phyloP scores from a whole-genome alignment of 2,113 vertebrate species.

The Hemicordylus capensis region DNA sequence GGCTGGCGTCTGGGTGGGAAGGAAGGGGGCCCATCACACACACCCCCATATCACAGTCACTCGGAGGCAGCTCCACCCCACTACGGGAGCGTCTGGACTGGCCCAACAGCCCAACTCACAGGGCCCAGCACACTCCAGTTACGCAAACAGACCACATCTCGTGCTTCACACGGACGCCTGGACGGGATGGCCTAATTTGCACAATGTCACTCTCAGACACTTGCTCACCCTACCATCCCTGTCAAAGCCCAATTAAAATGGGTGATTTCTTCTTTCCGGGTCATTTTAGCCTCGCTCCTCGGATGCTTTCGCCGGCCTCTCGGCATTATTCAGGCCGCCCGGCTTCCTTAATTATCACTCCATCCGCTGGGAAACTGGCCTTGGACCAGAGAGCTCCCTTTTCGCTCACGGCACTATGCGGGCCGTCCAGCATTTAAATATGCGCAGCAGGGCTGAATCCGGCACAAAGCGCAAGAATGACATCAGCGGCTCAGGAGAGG shows the following conservation, averaged over 20 bases:
- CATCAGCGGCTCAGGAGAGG: conserved; percentile 10
- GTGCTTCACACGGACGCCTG: neutral
- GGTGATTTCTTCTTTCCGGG: neutral
- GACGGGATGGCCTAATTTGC: neutral
- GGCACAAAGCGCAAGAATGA: neutral
- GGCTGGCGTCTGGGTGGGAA: neutral
- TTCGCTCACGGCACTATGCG: conserved; percentile 49
- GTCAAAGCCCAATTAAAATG: neutral
- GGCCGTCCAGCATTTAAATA: conserved; percentile 43
- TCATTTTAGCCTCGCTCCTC: neutral
- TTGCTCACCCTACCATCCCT: neutral
- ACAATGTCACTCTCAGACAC: neutral
- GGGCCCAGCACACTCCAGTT: neutral
- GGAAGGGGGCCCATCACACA: neutral
- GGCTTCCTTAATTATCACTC: conserved; percentile 59
- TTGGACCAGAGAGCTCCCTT: conserved; percentile 48
- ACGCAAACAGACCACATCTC: too few relatives aligned
- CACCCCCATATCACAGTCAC: neutral
- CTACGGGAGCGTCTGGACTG: neutral
- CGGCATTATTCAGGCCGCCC: conserved; percentile 29
- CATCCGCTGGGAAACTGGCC: conserved; percentile 58
- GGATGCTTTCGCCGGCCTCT: neutral
- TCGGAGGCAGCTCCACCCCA: neutral
- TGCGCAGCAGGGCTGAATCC: neutral
- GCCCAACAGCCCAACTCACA: neutral